Evolutionary conservation across 2,113 vertebrate species (phyloP).

Genomic region (Antigone vipio): DNA sequence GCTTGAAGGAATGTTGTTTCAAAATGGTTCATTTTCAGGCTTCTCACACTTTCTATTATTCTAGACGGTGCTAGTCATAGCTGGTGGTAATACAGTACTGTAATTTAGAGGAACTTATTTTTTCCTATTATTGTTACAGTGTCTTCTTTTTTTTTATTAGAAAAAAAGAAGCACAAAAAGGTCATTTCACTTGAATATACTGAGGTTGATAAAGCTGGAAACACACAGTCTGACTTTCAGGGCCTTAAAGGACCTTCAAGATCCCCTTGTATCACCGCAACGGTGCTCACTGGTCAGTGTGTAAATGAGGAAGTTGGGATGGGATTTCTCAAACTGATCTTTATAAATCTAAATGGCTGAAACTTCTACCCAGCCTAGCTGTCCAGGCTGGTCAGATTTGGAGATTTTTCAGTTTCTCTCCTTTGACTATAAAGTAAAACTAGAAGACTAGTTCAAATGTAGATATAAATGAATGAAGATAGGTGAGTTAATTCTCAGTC

Average conservation of each 20-base stretch:
- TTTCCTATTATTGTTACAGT: background rate
- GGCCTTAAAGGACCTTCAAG: background rate
- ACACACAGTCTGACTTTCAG: background rate
- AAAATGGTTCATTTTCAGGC: background rate
- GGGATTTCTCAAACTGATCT: background rate
- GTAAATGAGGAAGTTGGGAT: background rate
- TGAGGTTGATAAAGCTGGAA: background rate
- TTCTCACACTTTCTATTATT: background rate
- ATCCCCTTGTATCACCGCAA: background rate
- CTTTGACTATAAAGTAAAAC: background rate
- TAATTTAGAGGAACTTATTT: background rate
- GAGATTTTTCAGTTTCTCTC: background rate
- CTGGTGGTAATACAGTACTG: background rate
- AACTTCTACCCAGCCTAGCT: background rate
- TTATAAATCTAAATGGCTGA: background rate
- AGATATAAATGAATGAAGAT: background rate
- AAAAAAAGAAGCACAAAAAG: background rate
- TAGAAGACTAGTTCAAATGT: background rate
- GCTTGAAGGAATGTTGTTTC: background rate
- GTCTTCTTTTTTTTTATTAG: background rate
- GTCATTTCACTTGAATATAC: background rate
- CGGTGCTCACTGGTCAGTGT: background rate
- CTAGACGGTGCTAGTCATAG: background rate
- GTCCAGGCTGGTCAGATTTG: background rate
- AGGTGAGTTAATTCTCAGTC: background rate